Evolutionary conservation across 2,113 vertebrate species (phyloP).

Genomic region (Myotis brandtii): DNA sequence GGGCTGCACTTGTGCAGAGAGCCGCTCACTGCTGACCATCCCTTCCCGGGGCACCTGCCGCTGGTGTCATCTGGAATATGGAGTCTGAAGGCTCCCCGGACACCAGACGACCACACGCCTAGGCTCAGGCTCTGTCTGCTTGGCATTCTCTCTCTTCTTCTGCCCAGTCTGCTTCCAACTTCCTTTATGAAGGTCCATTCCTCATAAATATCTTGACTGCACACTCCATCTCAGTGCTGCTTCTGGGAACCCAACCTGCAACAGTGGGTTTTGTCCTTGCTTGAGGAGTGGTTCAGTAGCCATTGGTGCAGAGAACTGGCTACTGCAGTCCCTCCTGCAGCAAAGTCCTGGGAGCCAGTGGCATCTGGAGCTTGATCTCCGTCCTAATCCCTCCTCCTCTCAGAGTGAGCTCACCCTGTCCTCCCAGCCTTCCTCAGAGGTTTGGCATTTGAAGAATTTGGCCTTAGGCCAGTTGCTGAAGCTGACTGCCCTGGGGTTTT

Average conservation of each 20-base stretch:
- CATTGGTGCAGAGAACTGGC: not conserved
- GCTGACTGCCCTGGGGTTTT: conserved; percentile 47
- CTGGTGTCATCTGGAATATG: not conserved
- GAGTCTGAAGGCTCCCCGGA: not conserved
- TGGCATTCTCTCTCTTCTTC: not conserved
- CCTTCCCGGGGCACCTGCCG: not conserved
- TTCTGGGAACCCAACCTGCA: not conserved
- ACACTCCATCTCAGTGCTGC: not conserved
- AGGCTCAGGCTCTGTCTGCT: not conserved
- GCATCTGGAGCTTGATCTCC: not conserved
- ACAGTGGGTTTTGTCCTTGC: not conserved
- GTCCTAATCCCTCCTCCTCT: not conserved
- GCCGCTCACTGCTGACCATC: not conserved
- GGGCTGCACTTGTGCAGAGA: not conserved
- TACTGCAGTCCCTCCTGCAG: no score
- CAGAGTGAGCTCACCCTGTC: not conserved
- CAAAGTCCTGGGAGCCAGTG: not conserved
- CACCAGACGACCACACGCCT: rapidly evolving
- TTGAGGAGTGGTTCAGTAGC: not conserved
- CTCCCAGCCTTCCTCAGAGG: not conserved
- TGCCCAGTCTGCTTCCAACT: not conserved
- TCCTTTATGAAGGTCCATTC: not conserved
- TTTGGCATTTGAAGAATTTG: conserved; percentile 79
- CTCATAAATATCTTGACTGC: not conserved
- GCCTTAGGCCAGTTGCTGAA: conserved; percentile 41